Percentiles rank a stretch among this genome's conserved stretches.
These are phyloP conservation scores for Typhlichthys eigenmanni DNA, from an alignment of 2,797 vertebrate genomes.

Conservation along the genomic window DNA sequence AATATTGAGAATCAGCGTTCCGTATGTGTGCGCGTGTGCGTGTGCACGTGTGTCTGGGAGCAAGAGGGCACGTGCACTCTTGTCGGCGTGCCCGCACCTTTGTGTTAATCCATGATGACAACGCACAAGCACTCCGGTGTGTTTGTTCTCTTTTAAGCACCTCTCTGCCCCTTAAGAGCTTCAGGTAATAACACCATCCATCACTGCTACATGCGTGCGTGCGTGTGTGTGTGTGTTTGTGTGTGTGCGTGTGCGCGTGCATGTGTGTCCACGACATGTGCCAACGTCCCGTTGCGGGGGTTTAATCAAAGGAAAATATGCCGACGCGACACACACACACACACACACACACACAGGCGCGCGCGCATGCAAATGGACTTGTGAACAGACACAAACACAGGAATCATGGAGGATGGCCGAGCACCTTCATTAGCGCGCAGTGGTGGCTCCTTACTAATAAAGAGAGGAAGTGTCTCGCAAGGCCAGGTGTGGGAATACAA, in stretches of 20 bases:
- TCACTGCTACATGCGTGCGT: slow-evolving; percentile 40
- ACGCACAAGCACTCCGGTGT: slow-evolving; percentile 67
- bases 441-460: slow-evolving; percentile 61
- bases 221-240: slow-evolving; percentile 9
- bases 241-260: background rate
- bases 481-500: slow-evolving; percentile 67
- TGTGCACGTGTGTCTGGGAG: too few relatives aligned
- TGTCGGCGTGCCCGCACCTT: slow-evolving; percentile 4
- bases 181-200: slow-evolving; percentile 75
- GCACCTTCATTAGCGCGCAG: slow-evolving; percentile 67
- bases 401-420: slow-evolving; percentile 56
- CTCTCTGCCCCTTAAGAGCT: slow-evolving; percentile 70
- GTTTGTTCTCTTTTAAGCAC: slow-evolving; percentile 73
- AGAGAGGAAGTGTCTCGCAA: slow-evolving; percentile 55
- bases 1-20: too few relatives aligned
- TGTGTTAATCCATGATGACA: slow-evolving; percentile 61
- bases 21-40: too few relatives aligned
- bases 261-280: background rate
- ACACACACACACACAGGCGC: background rate
- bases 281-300: slow-evolving; percentile 41
- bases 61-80: too few relatives aligned
- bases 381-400: slow-evolving; percentile 36
- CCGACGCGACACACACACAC: slow-evolving; percentile 12
- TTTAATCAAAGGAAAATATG: slow-evolving; percentile 59
- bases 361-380: slow-evolving; percentile 3